Evolutionary conservation across 2,888 invertebrate genomes (phyloP).

Genomic region (Crepidodera aurea): DNA sequence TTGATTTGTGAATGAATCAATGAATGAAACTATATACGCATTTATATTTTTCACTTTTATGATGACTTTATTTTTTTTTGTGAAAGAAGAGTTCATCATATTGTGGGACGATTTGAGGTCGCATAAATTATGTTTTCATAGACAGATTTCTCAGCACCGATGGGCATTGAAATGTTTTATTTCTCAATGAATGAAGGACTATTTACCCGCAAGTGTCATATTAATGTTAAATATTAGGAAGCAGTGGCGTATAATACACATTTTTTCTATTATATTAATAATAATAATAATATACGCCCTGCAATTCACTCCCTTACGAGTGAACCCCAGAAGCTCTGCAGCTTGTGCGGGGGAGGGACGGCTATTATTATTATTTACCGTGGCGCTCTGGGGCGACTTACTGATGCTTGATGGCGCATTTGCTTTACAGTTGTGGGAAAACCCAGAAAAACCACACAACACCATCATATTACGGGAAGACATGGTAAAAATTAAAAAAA

Average conservation of each 20-base stretch:
- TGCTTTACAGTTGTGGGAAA: no score
- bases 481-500: no score
- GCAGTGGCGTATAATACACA: conserved; percentile 3
- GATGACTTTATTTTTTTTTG: conserved; percentile 53
- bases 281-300: no score
- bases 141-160: conserved; percentile 32
- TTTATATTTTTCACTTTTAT: conserved; percentile 52
- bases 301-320: no score
- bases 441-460: no score
- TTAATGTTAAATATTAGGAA: conserved; percentile 38
- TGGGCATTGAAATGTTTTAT: conserved; percentile 35
- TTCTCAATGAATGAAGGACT: conserved; percentile 38
- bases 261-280: not conserved
- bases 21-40: conserved; percentile 47
- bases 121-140: conserved; percentile 55
- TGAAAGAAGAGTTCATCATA: conserved; percentile 42
- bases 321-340: no score
- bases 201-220: conserved; percentile 54
- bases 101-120: conserved; percentile 57
- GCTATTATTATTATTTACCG: no score
- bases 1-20: conserved; percentile 50
- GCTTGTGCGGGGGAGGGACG: no score
- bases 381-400: no score
- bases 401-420: no score
- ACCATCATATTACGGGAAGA: no score